Base-by-base conservation (phyloP, 2,113 vertebrate genomes). In the Xenopus laevis region DNA sequence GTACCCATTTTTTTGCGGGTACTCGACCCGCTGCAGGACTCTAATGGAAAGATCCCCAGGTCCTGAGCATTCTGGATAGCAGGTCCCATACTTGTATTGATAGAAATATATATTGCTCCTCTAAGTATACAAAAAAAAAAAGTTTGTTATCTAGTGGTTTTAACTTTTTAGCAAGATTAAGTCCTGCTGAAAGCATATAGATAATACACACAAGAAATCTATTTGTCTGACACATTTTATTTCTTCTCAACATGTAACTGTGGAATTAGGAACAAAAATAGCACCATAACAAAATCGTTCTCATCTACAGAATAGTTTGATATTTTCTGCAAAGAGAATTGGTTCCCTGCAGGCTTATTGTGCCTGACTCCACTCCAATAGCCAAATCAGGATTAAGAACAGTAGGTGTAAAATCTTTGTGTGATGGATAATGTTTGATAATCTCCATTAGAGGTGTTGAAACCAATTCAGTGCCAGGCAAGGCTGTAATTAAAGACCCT, bases 361-460 rank as follows among this genome's bases (percentile, higher is more conserved):
- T 68, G 65, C 61, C 68, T 75, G 65, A 75, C 65, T 52, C 7
- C 21, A 57, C 33, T 68, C 65, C 72, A 75, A 68, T 27, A 20
- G 21, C 27, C 57, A 75, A 74, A 74, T 68, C 65, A 10, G 72
- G 72, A 75, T 75, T 75, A 68, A 61, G 72, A 75, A 68, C 72
- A 75, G 72, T 75, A 75, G 72, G 72, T 74, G 72, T 68, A 40
- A 68, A 58, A 44, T 65, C 72, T 68, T 75, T 75, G 65, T 61
- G 57, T 17, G 18, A 75, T 53, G 72, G 72, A 75, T 75, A 75
- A 75, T 61, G 57, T 40, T 1, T 21, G 57, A 61, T 75, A 68
- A 75, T 66, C 72, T 66, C 57, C 53, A 74, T 72, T 65, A 72
- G 71, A 55, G 61, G 27, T 7, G 44, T 74, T 74, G 68, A 68